Conservation (phyloP, 2,888 invertebrate species). For the Eupelmus urozonus region DNA sequence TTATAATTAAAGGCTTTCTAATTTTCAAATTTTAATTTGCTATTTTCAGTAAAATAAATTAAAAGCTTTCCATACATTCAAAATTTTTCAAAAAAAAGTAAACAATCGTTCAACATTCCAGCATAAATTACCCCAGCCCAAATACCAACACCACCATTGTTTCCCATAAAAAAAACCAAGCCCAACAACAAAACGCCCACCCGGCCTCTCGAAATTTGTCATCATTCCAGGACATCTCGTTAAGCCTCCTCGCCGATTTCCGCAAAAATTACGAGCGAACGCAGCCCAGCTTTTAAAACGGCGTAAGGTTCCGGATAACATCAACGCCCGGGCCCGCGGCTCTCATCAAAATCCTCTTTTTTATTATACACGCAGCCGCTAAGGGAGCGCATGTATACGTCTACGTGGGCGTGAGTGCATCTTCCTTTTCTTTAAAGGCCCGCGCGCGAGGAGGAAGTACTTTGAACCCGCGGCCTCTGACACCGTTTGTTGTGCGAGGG, state of each 20-base stretch:
- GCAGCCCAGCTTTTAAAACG: slow-evolving; percentile 32
- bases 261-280: slow-evolving; percentile 30
- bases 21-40: too few relatives aligned
- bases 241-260: neutral
- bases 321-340: neutral
- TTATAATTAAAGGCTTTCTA: too few relatives aligned
- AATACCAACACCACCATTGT: too few relatives aligned
- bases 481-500: neutral
- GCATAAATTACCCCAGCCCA: too few relatives aligned
- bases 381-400: neutral
- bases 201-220: neutral
- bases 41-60: too few relatives aligned
- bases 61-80: too few relatives aligned
- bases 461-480: slow-evolving; percentile 37
- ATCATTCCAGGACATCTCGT: neutral
- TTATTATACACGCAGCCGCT: neutral
- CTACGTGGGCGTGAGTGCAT: slow-evolving; percentile 34
- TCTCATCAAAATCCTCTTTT: neutral
- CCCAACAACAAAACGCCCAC: too few relatives aligned
- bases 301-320: slow-evolving; percentile 37
- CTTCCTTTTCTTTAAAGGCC: neutral
- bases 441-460: slow-evolving; percentile 35
- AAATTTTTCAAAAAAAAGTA: too few relatives aligned
- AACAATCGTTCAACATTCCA: too few relatives aligned
- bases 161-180: neutral